These are phyloP conservation scores for Xerus rutilus DNA, from an alignment of 2,797 vertebrate genomes.

Conservation along the genomic window DNA sequence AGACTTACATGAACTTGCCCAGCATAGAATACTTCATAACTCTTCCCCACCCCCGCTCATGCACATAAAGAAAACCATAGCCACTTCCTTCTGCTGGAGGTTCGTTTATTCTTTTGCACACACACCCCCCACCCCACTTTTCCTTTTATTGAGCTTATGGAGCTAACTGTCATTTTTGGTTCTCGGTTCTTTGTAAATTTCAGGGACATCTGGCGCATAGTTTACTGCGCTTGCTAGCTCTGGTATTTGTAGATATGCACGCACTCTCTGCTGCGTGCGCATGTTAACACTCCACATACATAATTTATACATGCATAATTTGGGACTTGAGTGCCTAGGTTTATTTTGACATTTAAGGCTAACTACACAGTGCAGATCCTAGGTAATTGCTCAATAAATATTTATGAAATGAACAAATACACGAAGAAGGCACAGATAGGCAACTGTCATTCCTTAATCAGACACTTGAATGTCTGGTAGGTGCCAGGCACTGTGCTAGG, in stretches of 20 bases:
- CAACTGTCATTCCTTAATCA: constrained; percentile 8
- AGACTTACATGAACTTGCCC: constrained; percentile 73
- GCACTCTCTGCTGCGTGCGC: not conserved
- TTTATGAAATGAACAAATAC: constrained; percentile 56
- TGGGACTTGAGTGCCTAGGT: constrained; percentile 32
- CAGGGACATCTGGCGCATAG: constrained; percentile 75
- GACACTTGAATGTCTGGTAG: not conserved
- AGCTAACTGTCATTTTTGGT: constrained; percentile 85
- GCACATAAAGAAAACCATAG: constrained; percentile 70
- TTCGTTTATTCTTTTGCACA: constrained; percentile 67
- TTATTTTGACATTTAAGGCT: constrained; percentile 70
- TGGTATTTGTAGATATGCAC: constrained; percentile 63
- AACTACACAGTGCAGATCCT: constrained; percentile 9
- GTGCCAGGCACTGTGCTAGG: not conserved
- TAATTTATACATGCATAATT: constrained; percentile 62
- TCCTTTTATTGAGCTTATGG: constrained; percentile 78
- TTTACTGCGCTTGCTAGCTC: constrained; percentile 73
- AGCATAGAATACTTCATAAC: constrained; percentile 61
- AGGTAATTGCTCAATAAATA: constrained; percentile 59
- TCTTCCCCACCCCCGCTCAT: constrained; percentile 71
- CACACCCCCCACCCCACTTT: not conserved
- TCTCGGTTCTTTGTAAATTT: constrained; percentile 79
- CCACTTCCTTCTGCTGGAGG: constrained; percentile 80
- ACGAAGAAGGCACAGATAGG: not conserved
- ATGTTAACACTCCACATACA: constrained; percentile 45